Conservation (phyloP, 2,888 invertebrate species). For the Eupithecia subumbrata region DNA sequence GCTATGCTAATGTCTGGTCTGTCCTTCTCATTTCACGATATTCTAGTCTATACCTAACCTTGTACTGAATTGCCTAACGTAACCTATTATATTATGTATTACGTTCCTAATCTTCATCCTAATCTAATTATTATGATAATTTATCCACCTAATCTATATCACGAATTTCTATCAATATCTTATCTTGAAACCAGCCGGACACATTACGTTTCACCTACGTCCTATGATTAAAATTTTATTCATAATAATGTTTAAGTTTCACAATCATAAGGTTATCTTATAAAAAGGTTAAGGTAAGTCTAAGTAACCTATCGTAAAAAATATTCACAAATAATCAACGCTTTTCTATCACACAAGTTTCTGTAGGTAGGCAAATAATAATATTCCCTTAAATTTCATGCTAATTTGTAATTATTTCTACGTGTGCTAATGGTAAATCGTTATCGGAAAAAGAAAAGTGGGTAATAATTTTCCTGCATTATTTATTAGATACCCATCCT, state of each 20-base stretch:
- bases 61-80: too few relatives aligned
- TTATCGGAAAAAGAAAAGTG: not conserved
- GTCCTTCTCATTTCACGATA: too few relatives aligned
- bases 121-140: not conserved
- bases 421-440: not conserved
- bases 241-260: not conserved
- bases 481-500: not conserved
- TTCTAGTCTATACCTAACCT: too few relatives aligned
- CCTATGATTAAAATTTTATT: not conserved
- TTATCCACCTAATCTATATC: not conserved
- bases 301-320: not conserved
- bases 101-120: not conserved
- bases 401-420: not conserved
- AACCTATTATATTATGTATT: not conserved
- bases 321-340: not conserved
- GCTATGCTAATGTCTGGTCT: too few relatives aligned
- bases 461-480: not conserved
- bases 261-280: not conserved
- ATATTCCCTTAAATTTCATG: not conserved
- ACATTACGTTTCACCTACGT: not conserved
- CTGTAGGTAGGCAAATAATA: not conserved
- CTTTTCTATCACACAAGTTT: not conserved
- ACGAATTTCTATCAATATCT: not conserved
- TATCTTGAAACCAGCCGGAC: not conserved
- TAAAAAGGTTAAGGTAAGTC: not conserved